Evolutionary conservation across 2,113 vertebrate genomes (phyloP).

Genomic region (Toxotes jaculatrix): DNA sequence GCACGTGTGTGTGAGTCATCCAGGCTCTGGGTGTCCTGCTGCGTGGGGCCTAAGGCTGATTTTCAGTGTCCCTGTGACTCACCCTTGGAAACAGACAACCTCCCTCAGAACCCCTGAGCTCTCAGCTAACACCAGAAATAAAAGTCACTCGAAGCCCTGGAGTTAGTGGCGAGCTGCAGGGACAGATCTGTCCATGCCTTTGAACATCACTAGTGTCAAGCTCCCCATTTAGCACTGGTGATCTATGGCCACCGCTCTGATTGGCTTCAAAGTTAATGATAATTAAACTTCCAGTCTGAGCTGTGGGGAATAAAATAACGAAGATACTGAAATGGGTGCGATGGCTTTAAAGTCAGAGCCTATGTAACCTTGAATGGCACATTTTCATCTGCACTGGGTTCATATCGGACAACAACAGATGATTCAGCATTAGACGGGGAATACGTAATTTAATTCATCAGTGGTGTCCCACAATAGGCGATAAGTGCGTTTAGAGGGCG

Average conservation of each 20-base stretch:
- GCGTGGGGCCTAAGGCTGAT: constrained; percentile 35
- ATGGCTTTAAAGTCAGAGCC: not conserved
- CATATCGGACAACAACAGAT: not conserved
- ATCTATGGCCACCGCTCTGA: not conserved
- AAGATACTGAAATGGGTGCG: not conserved
- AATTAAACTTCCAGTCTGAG: not conserved
- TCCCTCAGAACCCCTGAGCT: constrained; percentile 8
- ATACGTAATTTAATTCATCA: not conserved
- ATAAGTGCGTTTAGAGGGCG: constrained; percentile 73
- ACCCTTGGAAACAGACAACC: constrained; percentile 33
- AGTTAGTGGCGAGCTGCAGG: not conserved
- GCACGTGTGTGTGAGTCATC: not conserved
- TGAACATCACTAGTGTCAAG: not conserved
- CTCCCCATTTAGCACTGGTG: not conserved
- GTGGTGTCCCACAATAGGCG: not conserved
- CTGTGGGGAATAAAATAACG: not conserved
- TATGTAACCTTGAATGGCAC: constrained; percentile 55
- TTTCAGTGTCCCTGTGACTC: constrained; percentile 53
- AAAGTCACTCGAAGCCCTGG: constrained; percentile 19
- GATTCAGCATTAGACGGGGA: not conserved
- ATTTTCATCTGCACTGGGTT: not conserved
- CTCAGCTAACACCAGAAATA: constrained; percentile 35
- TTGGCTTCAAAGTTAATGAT: not conserved
- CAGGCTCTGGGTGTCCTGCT: constrained; percentile 29
- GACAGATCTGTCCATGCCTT: not conserved